Evolutionary conservation across 2,797 vertebrate species (phyloP), one percentile per base, ranked within the genome.

Genomic region (Xenops minutus): DNA sequence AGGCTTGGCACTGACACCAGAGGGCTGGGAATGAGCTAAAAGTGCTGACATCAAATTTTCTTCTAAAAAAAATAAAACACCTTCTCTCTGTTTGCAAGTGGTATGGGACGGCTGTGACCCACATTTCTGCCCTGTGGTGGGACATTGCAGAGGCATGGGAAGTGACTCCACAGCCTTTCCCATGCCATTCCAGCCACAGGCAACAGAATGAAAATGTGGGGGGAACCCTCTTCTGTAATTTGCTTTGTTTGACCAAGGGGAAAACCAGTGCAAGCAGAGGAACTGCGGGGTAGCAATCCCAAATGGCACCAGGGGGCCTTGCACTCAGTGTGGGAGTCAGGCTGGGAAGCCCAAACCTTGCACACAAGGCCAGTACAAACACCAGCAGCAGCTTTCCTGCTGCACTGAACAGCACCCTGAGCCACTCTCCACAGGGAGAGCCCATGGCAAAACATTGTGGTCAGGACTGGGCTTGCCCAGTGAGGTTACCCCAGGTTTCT

Each of bases 371-470:
- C 41, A 55, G 22, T 27, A 46, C 62, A 67, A 73, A 62, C 22
- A 15, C 23, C 18, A 69, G 59, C 11, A 29, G 16, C n/a, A 91
- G 15, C 48, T 64, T 75, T 82, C 46, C 63, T 61, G 51, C 66
- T 34, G 55, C 7, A 3, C 1, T 21, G 43, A 44, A 10, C 18
- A 23, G 19, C 2, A 8, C 11, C 12, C 81, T 13, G 51, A 41
- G 26, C 32, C 2, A 0, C 24, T 30, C 61, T 68, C 34, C 1
- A 0, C 27, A 14, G 29, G 46, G 46, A 64, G 24, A 76, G 24
- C 58, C 51, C 58, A 9, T 2, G 4, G 30, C 1, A 1, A 19
- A 36, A 51, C 5, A 2, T 5, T 0, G 2, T 10, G n/a, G 14
- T 51, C 14, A 39, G 72, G 52, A 46, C 0, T 37, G n/a, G 52